Conservation (phyloP, 2,113 vertebrate genomes). For the Percina caprodes region DNA sequence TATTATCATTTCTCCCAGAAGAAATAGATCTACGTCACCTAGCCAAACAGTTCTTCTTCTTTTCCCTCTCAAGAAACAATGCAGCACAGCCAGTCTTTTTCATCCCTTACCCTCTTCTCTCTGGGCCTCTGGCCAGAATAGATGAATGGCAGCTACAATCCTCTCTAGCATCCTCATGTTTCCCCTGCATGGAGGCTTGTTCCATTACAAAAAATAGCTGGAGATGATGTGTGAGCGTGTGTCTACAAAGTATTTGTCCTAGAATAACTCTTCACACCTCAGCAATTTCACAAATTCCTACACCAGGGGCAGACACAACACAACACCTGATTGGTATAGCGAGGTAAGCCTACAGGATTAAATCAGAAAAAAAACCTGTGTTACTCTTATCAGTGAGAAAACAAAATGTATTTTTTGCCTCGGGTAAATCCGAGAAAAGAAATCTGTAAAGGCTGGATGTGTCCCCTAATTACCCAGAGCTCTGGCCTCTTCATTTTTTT, state of each 20-base stretch:
- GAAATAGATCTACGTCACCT: constrained; percentile 53
- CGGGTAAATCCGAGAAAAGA: constrained; percentile 13
- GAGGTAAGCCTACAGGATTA: constrained; percentile 51
- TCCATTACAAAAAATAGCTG: constrained; percentile 65
- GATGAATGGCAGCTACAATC: constrained; percentile 69
- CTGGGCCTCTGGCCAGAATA: constrained; percentile 58
- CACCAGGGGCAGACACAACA: constrained; percentile 33
- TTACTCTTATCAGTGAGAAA: constrained; percentile 54
- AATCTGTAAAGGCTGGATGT: constrained; percentile 17
- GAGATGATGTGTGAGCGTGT: constrained; percentile 52
- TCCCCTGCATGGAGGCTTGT: constrained; percentile 59
- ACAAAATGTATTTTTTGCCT: constrained; percentile 41
- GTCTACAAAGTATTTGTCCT: constrained; percentile 47
- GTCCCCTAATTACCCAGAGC: constrained; percentile 36
- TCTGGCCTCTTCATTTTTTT: constrained; percentile 15
- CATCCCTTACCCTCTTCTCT: constrained; percentile 36
- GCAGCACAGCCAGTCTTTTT: constrained; percentile 64
- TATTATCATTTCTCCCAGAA: constrained; percentile 46
- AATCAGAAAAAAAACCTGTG: constrained; percentile 36
- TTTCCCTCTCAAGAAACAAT: constrained; percentile 35
- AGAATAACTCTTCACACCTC: constrained; percentile 68
- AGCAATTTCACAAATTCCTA: constrained; percentile 64
- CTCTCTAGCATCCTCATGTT: constrained; percentile 57
- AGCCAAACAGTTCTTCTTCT: constrained; percentile 43
- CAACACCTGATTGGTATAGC: constrained; percentile 41